These are phyloP conservation scores for Tympanuchus pallidicinctus DNA, from an alignment of 2,113 vertebrate species.

Conservation along the genomic window DNA sequence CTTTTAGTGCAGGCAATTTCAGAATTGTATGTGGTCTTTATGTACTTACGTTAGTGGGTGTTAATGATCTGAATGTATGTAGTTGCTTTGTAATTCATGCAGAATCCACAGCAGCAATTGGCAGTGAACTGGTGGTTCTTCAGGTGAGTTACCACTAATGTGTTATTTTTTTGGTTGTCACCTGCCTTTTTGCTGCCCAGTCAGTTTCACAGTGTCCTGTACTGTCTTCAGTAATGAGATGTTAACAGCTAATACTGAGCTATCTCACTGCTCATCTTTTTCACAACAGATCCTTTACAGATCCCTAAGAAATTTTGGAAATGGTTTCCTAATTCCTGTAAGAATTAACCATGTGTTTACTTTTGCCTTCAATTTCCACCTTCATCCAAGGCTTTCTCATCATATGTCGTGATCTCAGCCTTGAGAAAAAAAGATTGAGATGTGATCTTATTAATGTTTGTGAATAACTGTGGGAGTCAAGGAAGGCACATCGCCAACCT, in stretches of 20 bases:
- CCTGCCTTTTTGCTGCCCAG: neutral
- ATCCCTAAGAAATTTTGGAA: neutral
- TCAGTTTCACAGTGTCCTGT: neutral
- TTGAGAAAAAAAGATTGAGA: too few species aligned
- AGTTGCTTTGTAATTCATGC: neutral
- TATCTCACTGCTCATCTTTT: neutral
- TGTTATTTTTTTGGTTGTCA: neutral
- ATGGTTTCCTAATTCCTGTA: neutral
- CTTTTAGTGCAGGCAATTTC: fast-evolving
- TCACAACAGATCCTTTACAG: neutral
- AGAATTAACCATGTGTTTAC: neutral
- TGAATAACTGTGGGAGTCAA: too few species aligned
- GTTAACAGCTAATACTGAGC: neutral
- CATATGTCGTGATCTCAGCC: neutral
- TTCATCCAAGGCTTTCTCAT: neutral
- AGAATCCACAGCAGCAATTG: neutral
- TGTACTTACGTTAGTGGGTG: neutral
- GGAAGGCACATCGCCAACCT: too few species aligned
- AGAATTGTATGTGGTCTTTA: neutral
- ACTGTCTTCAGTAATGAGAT: neutral
- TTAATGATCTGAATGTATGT: neutral
- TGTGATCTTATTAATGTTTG: too few species aligned
- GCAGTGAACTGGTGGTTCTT: neutral
- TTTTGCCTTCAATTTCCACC: neutral
- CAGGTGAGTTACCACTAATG: neutral